Base-by-base conservation (phyloP, 2,888 invertebrate genomes). In the Apodemia mormo region DNA sequence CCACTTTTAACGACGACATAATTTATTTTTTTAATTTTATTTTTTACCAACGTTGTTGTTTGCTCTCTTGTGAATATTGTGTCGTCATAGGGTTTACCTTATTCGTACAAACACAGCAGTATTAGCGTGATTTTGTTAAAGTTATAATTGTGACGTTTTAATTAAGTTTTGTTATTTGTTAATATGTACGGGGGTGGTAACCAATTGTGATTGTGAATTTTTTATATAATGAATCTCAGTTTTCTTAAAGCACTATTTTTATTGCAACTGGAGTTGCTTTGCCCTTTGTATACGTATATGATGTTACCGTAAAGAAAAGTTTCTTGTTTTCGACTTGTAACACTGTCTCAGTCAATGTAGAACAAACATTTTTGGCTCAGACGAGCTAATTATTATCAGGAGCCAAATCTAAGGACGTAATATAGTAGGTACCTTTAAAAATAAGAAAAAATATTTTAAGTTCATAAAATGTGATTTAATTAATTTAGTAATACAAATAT, bases 121-220 rank as follows among this genome's bases (percentile, higher is more conserved):
- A 93, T 93, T 93, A 93, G 88, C 90, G 92, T 92, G 92, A 92
- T 93, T 93, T 92, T 92, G 92, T 93, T 92, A 93, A 93, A 89
- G 92, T 91, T 92, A 87, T 91, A 87, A 90, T 87, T 87, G 88
- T 89, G 80, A 85, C 79, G 86, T 86, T 88, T 90, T 90, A 88
- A 90, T 90, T 93, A 92, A 92, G 90, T 92, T 49, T 49, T 90
- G 91, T 92, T 92, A 89, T 90, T 92, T 92, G 90, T 92, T 92
- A 90, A 84, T 82, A 79, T 83, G 82, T 82, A 76, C 78, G 83
- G 79, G 81, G 82, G 84, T 82, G 70, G 70, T 58, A 58, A 58
- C 58, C 58, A 58, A 58, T 58, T 61, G 68, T 54, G 65, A 65
- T 68, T 68, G 49, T 68, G 68, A 68, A 68, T 68, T 68, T 30